Evolutionary conservation across 2,797 vertebrate species (phyloP).

Genomic region (Lagodon rhomboides): DNA sequence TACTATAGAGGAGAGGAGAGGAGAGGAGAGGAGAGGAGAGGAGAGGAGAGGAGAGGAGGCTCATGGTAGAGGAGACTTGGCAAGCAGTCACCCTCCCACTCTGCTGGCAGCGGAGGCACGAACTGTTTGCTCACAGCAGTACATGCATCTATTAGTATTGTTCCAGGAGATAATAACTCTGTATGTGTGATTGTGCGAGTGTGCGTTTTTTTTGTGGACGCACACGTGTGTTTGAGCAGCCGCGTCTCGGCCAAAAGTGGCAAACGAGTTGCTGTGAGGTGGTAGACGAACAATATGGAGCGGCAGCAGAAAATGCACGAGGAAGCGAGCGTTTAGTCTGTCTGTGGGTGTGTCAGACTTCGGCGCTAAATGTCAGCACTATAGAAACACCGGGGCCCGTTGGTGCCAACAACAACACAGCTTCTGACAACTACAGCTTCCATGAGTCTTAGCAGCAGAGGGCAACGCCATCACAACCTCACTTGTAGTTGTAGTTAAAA

Average conservation of each 20-base stretch:
- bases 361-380: conserved; percentile 45
- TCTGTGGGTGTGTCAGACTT: conserved; percentile 38
- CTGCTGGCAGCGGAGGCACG: conserved; percentile 76
- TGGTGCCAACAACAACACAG: conserved; percentile 14
- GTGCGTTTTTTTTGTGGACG: conserved; percentile 16
- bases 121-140: conserved; percentile 83
- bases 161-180: conserved; percentile 81
- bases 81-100: conserved; percentile 79
- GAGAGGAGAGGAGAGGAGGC: conserved; percentile 27
- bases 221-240: conserved; percentile 45
- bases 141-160: conserved; percentile 84
- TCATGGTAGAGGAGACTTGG: conserved; percentile 77
- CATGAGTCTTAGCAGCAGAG: background rate
- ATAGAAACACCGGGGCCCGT: conserved; percentile 21
- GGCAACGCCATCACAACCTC: background rate
- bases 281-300: conserved; percentile 66
- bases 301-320: conserved; percentile 20
- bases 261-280: conserved; percentile 56
- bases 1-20: conserved; percentile 11
- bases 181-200: conserved; percentile 49
- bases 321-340: conserved; percentile 2
- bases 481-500: background rate
- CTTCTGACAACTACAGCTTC: conserved; percentile 22
- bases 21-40: conserved; percentile 37
- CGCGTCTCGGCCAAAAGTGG: conserved; percentile 48